A percentile compares a stretch with the other conserved stretches of the same genome.
These are phyloP conservation scores for Scaptomyza caliginosa DNA, from an alignment of 2,888 invertebrate species.

Conservation along the genomic window DNA sequence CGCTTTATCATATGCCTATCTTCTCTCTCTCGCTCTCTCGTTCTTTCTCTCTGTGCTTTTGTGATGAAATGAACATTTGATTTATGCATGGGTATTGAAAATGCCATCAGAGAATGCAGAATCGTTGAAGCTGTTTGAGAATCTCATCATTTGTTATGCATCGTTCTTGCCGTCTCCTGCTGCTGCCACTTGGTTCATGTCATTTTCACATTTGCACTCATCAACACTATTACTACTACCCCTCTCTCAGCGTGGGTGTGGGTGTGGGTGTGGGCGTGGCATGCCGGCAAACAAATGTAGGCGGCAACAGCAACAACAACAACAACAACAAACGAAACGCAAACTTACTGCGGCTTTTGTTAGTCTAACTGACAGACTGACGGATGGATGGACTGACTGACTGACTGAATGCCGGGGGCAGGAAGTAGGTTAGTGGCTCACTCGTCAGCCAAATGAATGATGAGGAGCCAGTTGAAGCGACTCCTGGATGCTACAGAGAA, in stretches of 20 bases:
- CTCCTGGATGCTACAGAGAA: constrained; percentile 35
- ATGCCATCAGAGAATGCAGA: background rate
- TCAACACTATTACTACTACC: constrained; percentile 49
- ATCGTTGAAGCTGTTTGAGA: constrained; percentile 23
- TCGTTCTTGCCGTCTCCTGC: constrained; percentile 26
- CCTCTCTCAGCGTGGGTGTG: constrained; percentile 5
- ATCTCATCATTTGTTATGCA: constrained; percentile 66
- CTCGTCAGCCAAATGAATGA: constrained; percentile 74
- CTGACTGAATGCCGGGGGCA: constrained; percentile 33
- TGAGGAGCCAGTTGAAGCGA: constrained; percentile 58
- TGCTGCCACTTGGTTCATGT: constrained; percentile 48
- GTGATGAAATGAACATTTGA: constrained; percentile 68
- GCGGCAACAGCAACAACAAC: constrained; percentile 44
- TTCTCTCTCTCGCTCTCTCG: background rate
- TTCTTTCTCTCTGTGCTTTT: constrained; percentile 17
- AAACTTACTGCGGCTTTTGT: constrained; percentile 42
- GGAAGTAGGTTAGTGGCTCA: constrained; percentile 79
- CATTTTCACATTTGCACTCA: constrained; percentile 72
- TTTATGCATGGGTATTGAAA: constrained; percentile 61
- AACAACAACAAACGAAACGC: constrained; percentile 30
- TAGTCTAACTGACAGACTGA: constrained; percentile 7
- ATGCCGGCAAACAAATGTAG: constrained; percentile 57
- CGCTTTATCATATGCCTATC: constrained; percentile 27
- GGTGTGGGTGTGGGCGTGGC: constrained; percentile 59
- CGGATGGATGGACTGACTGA: background rate